A percentile compares a stretch with the other conserved stretches of the same genome.
These are phyloP conservation scores for Lagria hirta DNA, from an alignment of 2,888 invertebrate species.

Conservation along the genomic window DNA sequence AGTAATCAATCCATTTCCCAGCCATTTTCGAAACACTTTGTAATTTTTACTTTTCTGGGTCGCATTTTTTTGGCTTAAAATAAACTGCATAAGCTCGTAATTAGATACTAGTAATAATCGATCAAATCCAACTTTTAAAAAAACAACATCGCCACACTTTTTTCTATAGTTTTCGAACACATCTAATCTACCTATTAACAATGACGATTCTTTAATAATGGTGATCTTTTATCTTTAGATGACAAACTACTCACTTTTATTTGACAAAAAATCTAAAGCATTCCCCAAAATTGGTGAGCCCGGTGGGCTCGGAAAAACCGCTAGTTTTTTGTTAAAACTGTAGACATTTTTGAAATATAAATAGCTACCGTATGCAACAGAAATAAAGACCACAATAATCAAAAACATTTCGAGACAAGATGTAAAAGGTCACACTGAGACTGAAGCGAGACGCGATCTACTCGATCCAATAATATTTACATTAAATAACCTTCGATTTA, in stretches of 20 bases:
- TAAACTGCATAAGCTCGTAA: conserved; percentile 18
- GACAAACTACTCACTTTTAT: conserved; percentile 13
- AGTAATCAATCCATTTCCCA: conserved; percentile 25
- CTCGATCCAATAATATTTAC: too few relatives aligned
- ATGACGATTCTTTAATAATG: background rate
- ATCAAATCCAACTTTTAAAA: conserved; percentile 7
- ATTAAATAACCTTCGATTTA: too few relatives aligned
- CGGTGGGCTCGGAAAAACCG: conserved; percentile 12
- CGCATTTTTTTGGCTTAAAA: conserved; percentile 13
- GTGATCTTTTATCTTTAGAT: too few relatives aligned
- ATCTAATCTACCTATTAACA: conserved; percentile 11
- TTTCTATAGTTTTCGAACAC: conserved; percentile 11
- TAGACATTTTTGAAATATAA: conserved; percentile 15
- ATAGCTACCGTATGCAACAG: too few relatives aligned
- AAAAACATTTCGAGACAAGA: too few relatives aligned
- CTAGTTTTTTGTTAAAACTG: conserved; percentile 16
- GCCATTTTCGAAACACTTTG: conserved; percentile 18
- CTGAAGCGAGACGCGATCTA: too few relatives aligned
- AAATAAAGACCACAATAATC: too few relatives aligned
- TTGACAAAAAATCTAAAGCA: conserved; percentile 11
- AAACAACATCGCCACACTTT: conserved; percentile 11
- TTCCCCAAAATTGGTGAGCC: conserved; percentile 15
- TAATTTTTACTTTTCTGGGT: conserved; percentile 19
- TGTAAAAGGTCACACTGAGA: too few relatives aligned
- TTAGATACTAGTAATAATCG: conserved; percentile 16